A percentile compares a stretch with the other conserved stretches of the same genome.
These are phyloP conservation scores for Xerus rutilus DNA, from an alignment of 2,797 vertebrate species.

Conservation along the genomic window DNA sequence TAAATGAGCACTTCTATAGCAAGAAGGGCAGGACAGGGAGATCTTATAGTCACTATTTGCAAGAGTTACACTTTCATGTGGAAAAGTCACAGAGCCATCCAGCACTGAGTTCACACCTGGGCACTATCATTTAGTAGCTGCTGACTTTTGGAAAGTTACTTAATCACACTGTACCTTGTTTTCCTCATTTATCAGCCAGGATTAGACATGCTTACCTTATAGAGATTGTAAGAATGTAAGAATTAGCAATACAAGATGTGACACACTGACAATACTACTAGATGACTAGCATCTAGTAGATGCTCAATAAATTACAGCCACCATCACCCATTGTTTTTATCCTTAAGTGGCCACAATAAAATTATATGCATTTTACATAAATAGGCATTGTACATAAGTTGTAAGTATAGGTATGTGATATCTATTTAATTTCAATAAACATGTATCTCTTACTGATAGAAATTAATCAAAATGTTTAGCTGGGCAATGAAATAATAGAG, in stretches of 20 bases:
- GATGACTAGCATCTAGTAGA: background rate
- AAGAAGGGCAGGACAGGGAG: background rate
- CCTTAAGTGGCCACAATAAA: background rate
- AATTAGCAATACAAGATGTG: background rate
- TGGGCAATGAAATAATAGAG: constrained; percentile 3
- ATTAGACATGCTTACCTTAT: background rate
- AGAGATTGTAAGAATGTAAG: background rate
- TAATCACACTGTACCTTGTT: background rate
- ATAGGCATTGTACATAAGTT: background rate
- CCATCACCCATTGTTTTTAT: background rate
- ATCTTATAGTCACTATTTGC: background rate
- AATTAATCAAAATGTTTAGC: constrained; percentile 13
- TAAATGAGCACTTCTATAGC: background rate
- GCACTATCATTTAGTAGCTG: background rate
- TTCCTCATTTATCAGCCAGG: background rate
- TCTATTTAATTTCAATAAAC: constrained; percentile 44
- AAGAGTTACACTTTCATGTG: background rate
- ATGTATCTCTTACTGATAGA: constrained; percentile 8
- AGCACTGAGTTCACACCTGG: background rate
- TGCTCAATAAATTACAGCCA: background rate
- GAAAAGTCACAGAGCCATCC: background rate
- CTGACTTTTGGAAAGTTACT: background rate
- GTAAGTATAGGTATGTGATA: background rate
- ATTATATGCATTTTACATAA: background rate
- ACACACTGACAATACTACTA: background rate